Conservation (phyloP, 2,797 vertebrate species). For the Pseudotriccus pelzelni region DNA sequence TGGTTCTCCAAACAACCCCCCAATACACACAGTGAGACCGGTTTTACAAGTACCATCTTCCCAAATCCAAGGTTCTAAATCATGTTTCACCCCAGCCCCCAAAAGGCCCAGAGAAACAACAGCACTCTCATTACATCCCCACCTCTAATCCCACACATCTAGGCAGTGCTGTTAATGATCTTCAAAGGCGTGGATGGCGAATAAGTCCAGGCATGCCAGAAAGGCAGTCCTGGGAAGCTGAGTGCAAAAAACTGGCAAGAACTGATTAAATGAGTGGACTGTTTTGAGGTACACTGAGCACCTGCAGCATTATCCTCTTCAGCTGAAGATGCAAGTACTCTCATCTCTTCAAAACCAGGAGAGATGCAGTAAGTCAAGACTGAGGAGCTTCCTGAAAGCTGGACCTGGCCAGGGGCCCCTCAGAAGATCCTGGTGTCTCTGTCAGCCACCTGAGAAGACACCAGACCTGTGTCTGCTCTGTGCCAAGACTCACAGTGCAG, state of each 20-base stretch:
- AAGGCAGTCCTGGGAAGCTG: conserved; percentile 10
- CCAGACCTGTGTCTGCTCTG: background rate
- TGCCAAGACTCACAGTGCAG: background rate
- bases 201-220: conserved; percentile 18
- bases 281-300: background rate
- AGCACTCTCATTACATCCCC: conserved; percentile 15
- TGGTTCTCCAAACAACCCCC: conserved; percentile 4
- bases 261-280: background rate
- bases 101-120: conserved; percentile 38
- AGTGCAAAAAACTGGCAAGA: conserved; percentile 16
- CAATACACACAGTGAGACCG: background rate
- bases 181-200: conserved; percentile 33
- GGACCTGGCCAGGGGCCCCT: background rate
- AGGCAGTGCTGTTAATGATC: conserved; percentile 21
- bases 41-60: background rate
- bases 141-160: conserved; percentile 42
- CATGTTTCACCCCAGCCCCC: conserved; percentile 25
- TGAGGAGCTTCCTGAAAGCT: background rate
- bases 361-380: rapidly evolving
- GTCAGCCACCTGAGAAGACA: background rate
- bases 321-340: background rate
- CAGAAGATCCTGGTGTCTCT: background rate
- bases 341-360: background rate
- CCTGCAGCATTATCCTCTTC: background rate
- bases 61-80: conserved; percentile 19